Evolutionary conservation across 2,888 invertebrate species (phyloP).

Genomic region (Dicyrtoma fusca): DNA sequence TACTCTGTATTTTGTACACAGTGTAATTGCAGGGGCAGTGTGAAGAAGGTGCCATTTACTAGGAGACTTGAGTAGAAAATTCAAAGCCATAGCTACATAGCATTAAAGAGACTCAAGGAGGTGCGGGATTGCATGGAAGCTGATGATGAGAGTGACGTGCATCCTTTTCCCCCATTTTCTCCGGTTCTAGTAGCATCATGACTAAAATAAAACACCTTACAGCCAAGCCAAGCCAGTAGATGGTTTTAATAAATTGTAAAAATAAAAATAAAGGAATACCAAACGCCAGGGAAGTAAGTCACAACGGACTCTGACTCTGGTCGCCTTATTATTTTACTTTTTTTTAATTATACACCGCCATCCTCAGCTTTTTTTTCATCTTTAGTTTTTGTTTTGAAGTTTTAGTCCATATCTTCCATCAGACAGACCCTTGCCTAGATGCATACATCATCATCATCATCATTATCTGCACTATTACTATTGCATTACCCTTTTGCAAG

Average conservation of each 20-base stretch:
- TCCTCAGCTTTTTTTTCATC: neutral
- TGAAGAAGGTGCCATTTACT: neutral
- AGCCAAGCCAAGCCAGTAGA: too few relatives aligned
- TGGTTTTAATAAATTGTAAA: too few relatives aligned
- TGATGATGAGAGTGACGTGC: neutral
- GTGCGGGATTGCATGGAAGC: neutral
- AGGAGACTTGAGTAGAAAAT: neutral
- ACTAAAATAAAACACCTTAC: too few relatives aligned
- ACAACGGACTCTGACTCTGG: constrained; percentile 12
- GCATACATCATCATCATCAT: neutral
- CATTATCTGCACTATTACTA: too few relatives aligned
- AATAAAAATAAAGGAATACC: too few relatives aligned
- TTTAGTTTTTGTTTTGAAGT: too few relatives aligned
- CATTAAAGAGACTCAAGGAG: neutral
- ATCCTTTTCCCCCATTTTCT: neutral
- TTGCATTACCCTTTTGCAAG: too few relatives aligned
- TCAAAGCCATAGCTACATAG: neutral
- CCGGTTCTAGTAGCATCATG: neutral
- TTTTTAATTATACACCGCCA: constrained; percentile 28
- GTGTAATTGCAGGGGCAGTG: neutral
- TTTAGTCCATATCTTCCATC: neutral
- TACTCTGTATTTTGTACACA: neutral
- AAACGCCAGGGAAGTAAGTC: too few relatives aligned
- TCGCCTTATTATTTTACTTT: constrained; percentile 25
- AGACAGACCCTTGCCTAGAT: neutral